Evolutionary conservation across 1,140 invertebrate genomes (phyloP), one percentile per base, ranked within the genome.

Genomic region (Amyelois transitella): DNA sequence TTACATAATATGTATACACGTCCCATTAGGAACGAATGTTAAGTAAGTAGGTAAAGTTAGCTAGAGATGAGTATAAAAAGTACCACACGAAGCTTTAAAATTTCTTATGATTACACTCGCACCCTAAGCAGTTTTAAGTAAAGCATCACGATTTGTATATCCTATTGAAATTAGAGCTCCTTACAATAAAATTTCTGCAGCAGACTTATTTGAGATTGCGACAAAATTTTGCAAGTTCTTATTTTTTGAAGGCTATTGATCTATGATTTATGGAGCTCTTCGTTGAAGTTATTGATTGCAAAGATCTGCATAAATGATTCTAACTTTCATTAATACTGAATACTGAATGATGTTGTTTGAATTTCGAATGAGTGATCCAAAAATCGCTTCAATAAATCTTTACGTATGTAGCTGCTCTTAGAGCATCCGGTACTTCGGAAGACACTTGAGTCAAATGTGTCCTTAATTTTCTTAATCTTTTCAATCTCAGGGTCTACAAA

Each of bases 81-180:
- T 86, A 86, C 84, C 85, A 88, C 85, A 85, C 79, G 75, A 88
- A 88, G 85, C 85, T 88, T 88, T 88, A 88, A 88, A 86, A 86
- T 81, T 76, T 85, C 85, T 86, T 88, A 86, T 86, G 85, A 88
- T 79, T 79, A 83, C 79, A 86, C 79, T 84, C 75, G 84, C 84
- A 87, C 82, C 74, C 58, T 85, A 81, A 78, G 78, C 84, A 82
- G 79, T 76, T 74, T 66, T 79, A 81, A 75, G 72, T 77, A 69
- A 79, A 67, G 32, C 54, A 69, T 74, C 71, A 78, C 74, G 49
- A 61, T 75, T 64, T 52, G 14, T 71, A 64, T 69, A 70, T 64
- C 59, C 49, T 64, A 66, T 55, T 48, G 52, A 59, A 67, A 66
- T 58, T 71, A 66, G 67, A 60, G 53, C 18, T 53, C 58, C 54